phyloP scores from a whole-genome alignment of 2,113 vertebrate species.

The Pelmatolapia mariae region DNA sequence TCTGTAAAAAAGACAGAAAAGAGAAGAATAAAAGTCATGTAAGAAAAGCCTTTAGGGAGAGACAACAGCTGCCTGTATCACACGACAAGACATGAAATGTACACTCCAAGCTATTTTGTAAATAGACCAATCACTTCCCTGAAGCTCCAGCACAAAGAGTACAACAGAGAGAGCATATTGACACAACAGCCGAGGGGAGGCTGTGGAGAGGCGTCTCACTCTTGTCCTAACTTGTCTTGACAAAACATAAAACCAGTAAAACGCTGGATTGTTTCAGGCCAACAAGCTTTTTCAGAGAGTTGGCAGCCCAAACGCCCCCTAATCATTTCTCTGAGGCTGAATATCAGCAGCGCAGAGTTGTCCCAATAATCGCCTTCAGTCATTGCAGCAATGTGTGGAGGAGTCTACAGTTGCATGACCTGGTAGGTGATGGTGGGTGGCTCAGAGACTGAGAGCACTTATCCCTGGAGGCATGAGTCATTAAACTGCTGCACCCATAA shows the following conservation, averaged over 20 bases:
- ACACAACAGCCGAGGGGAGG: slow-evolving; percentile 9
- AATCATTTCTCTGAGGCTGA: neutral
- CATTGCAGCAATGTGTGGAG: neutral
- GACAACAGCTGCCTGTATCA: neutral
- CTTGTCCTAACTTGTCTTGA: slow-evolving; percentile 56
- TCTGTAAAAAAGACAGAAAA: slow-evolving; percentile 14
- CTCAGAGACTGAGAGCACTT: neutral
- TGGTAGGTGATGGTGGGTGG: neutral
- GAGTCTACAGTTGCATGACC: slow-evolving; percentile 5
- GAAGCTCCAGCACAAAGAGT: neutral
- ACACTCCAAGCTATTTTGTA: neutral
- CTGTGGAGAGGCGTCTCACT: slow-evolving; percentile 23
- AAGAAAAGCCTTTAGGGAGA: neutral
- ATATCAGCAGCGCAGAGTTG: neutral
- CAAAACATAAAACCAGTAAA: slow-evolving; percentile 16
- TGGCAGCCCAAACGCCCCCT: neutral
- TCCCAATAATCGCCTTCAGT: neutral
- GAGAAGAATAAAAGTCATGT: neutral
- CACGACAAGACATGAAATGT: neutral
- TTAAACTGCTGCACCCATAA: neutral
- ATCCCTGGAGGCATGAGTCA: neutral
- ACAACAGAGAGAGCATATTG: slow-evolving; percentile 1
- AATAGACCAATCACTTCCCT: neutral
- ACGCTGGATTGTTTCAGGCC: slow-evolving; percentile 27
- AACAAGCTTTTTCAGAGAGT: slow-evolving; percentile 30